Conservation (phyloP, 2,113 vertebrate genomes). For the Xiphophorus hellerii region DNA sequence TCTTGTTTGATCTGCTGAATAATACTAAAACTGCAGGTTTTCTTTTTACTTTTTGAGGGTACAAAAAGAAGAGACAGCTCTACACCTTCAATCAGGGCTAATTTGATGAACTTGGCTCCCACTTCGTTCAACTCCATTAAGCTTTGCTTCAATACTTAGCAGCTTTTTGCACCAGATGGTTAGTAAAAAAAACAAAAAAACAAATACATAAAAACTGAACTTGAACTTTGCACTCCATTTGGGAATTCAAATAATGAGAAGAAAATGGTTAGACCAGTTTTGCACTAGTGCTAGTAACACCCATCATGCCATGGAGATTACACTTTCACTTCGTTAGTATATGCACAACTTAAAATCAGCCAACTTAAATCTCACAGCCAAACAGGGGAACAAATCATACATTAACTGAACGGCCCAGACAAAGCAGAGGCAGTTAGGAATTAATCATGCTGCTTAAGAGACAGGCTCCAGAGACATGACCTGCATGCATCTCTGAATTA, state of each 20-base stretch:
- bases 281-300: not conserved
- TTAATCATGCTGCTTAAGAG: slow-evolving; percentile 50
- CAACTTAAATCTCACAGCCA: not conserved
- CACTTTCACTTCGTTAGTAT: not conserved
- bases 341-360: not conserved
- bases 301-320: not conserved
- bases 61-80: not conserved
- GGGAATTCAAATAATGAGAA: slow-evolving; percentile 24
- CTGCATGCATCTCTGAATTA: slow-evolving; percentile 74
- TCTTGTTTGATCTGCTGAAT: not conserved
- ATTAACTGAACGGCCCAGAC: slow-evolving; percentile 28
- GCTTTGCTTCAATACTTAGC: slow-evolving; percentile 13
- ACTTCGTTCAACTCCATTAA: slow-evolving; percentile 28
- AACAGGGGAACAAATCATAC: slow-evolving; percentile 5
- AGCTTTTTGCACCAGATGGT: slow-evolving; percentile 50
- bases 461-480: slow-evolving; percentile 36
- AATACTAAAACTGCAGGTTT: not conserved
- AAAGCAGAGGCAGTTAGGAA: slow-evolving; percentile 30
- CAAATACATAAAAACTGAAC: slow-evolving; percentile 63
- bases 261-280: slow-evolving; percentile 33
- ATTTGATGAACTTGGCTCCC: slow-evolving; percentile 18
- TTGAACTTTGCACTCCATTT: slow-evolving; percentile 32
- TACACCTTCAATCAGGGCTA: slow-evolving; percentile 19
- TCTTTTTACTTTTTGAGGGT: not conserved
- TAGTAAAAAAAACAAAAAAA: slow-evolving; percentile 24